A percentile compares a stretch with the other conserved stretches of the same genome.
Conservation (phyloP, 2,113 vertebrate genomes). For the Podocnemis expansa region DNA sequence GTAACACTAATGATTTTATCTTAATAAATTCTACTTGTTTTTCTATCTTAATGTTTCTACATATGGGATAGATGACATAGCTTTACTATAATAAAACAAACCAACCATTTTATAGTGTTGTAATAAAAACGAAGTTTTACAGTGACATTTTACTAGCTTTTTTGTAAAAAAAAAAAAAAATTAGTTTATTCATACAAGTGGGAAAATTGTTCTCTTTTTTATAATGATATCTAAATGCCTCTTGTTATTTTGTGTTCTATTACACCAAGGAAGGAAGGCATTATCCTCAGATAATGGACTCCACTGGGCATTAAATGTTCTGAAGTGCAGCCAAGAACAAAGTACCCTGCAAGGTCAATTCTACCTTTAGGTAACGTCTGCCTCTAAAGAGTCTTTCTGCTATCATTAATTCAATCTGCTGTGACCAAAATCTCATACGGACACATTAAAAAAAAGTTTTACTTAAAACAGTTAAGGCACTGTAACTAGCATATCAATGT, state of each 20-base stretch:
- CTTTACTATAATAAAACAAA: not conserved
- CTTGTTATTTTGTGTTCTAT: not conserved
- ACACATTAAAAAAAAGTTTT: not conserved
- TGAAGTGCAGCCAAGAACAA: not conserved
- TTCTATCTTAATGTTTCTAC: not conserved
- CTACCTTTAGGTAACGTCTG: not conserved
- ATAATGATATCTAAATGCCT: not conserved
- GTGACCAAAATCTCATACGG: not conserved
- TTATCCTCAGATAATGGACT: not conserved
- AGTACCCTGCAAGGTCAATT: not conserved
- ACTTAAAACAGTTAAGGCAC: not conserved
- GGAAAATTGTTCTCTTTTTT: not conserved
- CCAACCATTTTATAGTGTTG: not conserved
- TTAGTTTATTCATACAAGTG: not conserved
- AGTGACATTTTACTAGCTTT: not conserved
- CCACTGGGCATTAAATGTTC: not conserved
- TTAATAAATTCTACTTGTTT: not conserved
- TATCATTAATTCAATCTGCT: not conserved
- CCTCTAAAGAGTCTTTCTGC: not conserved
- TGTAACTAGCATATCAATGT: not conserved
- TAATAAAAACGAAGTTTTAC: not conserved
- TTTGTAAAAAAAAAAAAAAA: not conserved
- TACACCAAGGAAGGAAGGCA: not conserved
- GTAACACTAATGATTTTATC: conserved; percentile 35
- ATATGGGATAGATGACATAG: not conserved